Base-by-base conservation (phyloP, 2,113 vertebrate species). In the Cebus imitator region DNA sequence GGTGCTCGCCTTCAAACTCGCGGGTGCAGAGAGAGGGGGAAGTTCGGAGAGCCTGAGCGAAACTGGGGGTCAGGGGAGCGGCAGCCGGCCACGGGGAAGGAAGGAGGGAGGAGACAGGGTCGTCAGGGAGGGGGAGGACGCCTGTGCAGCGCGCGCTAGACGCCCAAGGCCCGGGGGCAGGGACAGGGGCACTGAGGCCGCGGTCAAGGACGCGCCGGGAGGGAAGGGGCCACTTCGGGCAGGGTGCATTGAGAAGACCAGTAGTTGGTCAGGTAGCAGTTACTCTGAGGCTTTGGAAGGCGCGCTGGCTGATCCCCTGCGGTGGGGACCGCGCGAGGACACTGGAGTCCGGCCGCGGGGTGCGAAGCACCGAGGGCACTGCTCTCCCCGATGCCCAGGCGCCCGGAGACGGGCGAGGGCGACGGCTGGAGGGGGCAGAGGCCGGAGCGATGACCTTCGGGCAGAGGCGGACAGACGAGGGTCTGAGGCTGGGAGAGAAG, bases 71-170 rank as follows among this genome's bases (percentile, higher is more conserved):
- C 20, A 32, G 50, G 10, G 25, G 2, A 43, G 32, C 37, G 43
- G 40, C 18, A 83, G 0, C 32, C 8, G 8, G n/a, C 35, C 76
- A 14, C 72, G 52, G 52, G 50, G 52, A 43, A 6, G 55, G 52
- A 0, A 78, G 18, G 32, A 37, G 10, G 2, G 43, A 20, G 70
- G 40, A 43, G 23, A 9, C 5, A 3, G 6, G 10, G 1, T 23
- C 11, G 1, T 23, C 21, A 0, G 11, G 27, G 73, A 13, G 37
- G 1, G 1, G 2, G 20, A n/a, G 40, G 61, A 2, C 9, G 20
- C 30, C 35, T 66, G 57, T 3, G 3, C 57, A 43, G 57, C 3
- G 2, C 37, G 2, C 3, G 6, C 12, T 20, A 40, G 64, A 68
- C 5, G 21, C 64, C 32, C 48, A 12, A 6, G 70, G 76, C 32